These are phyloP conservation scores for Drosophila aff. DNA, from an alignment of 1,140 invertebrate genomes.

Conservation along the genomic window DNA sequence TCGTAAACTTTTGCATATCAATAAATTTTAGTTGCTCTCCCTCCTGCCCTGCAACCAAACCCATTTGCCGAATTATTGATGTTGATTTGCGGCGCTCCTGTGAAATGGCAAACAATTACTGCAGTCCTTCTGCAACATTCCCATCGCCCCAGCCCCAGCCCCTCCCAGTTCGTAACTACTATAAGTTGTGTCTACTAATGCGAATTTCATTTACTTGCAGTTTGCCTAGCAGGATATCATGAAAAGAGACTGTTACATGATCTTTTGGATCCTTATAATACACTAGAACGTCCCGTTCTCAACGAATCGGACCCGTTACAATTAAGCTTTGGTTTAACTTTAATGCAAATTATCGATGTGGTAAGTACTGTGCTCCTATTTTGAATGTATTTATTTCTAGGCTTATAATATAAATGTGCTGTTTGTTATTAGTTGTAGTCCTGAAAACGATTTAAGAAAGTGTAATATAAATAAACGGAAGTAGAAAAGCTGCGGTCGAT, in stretches of 20 bases:
- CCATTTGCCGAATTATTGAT: constrained; percentile 73
- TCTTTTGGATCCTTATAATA: constrained; percentile 98
- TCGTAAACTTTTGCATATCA: constrained; percentile 80
- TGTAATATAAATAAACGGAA: background rate
- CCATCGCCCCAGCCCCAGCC: background rate
- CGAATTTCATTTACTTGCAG: constrained; percentile 86
- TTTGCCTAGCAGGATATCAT: constrained; percentile 93
- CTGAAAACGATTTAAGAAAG: background rate
- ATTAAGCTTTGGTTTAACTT: constrained; percentile 98
- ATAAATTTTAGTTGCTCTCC: constrained; percentile 63
- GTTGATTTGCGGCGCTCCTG: constrained; percentile 76
- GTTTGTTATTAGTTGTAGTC: background rate
- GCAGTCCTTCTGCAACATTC: constrained; percentile 13
- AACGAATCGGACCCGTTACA: constrained; percentile 98
- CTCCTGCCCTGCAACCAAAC: background rate
- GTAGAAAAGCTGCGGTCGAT: background rate
- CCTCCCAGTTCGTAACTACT: background rate
- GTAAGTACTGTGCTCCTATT: constrained; percentile 90
- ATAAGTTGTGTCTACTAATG: constrained; percentile 38
- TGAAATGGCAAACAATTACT: constrained; percentile 59
- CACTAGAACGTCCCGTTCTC: constrained; percentile 97
- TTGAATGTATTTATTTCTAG: background rate
- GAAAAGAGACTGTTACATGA: constrained; percentile 97
- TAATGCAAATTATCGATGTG: constrained; percentile 99
- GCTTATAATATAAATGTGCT: background rate